A percentile compares a stretch with the other conserved stretches of the same genome.
These are phyloP conservation scores for Marmota monax DNA, from an alignment of 2,113 vertebrate species.

Conservation along the genomic window DNA sequence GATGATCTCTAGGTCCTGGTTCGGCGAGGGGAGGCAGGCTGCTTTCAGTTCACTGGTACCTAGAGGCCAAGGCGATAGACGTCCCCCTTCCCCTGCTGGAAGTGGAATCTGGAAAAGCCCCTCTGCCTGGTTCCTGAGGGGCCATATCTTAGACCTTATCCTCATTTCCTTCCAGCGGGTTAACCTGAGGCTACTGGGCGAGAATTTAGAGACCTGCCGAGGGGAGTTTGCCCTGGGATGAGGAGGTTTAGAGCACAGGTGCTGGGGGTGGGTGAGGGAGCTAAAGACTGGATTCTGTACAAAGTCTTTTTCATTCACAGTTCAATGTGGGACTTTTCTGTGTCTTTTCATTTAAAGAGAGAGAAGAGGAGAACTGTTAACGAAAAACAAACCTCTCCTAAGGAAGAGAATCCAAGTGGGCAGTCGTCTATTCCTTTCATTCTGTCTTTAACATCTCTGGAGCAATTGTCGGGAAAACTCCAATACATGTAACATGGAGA, in stretches of 20 bases:
- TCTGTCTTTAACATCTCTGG: neutral
- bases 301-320: neutral
- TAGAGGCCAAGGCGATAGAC: neutral
- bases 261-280: fast-evolving
- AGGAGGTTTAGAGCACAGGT: neutral
- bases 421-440: neutral
- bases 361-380: neutral
- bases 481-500: neutral
- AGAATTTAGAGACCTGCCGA: neutral
- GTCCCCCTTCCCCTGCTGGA: too few species aligned
- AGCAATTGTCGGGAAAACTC: neutral
- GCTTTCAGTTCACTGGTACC: neutral
- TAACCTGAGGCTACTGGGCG: neutral
- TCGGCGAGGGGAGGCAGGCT: fast-evolving
- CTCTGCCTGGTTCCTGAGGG: neutral
- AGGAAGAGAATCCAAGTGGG: neutral
- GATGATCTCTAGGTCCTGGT: neutral
- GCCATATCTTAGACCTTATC: neutral
- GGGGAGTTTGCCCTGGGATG: too few species aligned
- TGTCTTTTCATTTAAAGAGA: neutral
- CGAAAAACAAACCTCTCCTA: neutral
- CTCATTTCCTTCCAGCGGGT: neutral
- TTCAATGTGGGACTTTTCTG: fast-evolving
- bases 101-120: neutral
- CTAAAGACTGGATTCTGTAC: neutral